These are phyloP conservation scores for Pseudomyrmex concolor DNA, from an alignment of 1,140 invertebrate genomes.

Conservation along the genomic window DNA sequence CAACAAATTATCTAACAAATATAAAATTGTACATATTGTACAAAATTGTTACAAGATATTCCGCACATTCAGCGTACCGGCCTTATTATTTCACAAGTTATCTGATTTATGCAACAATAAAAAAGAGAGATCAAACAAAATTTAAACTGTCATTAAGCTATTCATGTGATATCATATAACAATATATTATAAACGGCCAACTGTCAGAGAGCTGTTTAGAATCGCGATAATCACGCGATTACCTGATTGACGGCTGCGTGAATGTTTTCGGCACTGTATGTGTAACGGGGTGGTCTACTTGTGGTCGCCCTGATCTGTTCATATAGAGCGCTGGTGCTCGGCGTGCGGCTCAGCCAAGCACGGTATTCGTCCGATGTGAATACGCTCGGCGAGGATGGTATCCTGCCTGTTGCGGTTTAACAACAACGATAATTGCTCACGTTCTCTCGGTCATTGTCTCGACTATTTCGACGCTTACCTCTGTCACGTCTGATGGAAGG, in stretches of 20 bases:
- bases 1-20: too few relatives aligned
- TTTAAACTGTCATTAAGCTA: background rate
- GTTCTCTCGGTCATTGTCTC: background rate
- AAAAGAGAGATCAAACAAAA: too few relatives aligned
- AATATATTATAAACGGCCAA: background rate
- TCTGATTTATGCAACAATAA: too few relatives aligned
- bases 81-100: too few relatives aligned
- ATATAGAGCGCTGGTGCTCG: constrained; percentile 96
- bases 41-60: too few relatives aligned
- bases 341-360: constrained; percentile 94
- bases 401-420: constrained; percentile 82
- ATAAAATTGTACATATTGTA: too few relatives aligned
- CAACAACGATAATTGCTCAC: background rate
- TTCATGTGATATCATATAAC: background rate
- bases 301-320: constrained; percentile 93
- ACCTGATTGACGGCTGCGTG: constrained; percentile 92
- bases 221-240: constrained; percentile 47
- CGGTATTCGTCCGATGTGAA: constrained; percentile 96
- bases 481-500: constrained; percentile 88
- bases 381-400: constrained; percentile 90
- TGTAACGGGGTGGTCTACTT: constrained; percentile 91
- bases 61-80: too few relatives aligned
- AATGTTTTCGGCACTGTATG: constrained; percentile 95
- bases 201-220: background rate
- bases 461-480: constrained; percentile 80